phyloP scores from a whole-genome alignment of 2,888 invertebrate species.

The Diaperis boleti region DNA sequence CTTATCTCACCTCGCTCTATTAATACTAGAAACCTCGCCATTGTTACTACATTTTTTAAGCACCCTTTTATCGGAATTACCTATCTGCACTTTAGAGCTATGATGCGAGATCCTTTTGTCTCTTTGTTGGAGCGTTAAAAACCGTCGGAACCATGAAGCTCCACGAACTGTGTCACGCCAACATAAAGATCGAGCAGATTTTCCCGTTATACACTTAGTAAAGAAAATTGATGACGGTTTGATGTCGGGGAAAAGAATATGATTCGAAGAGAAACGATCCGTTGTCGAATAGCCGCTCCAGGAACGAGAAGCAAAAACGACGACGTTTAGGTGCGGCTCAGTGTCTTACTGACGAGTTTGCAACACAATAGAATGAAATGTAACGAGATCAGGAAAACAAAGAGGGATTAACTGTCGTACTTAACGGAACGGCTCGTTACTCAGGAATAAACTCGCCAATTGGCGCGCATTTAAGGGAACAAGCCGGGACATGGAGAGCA shows the following conservation, averaged over 20 bases:
- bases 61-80: no score
- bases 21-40: no score
- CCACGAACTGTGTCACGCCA: neutral
- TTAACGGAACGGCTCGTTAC: constrained; percentile 32
- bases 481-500: constrained; percentile 14
- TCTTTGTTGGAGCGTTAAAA: no score
- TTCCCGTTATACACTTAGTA: neutral
- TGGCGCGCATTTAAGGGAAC: constrained; percentile 11
- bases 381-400: constrained; percentile 33
- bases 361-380: constrained; percentile 21
- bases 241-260: constrained; percentile 5
- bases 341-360: constrained; percentile 5
- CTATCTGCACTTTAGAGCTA: no score
- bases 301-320: constrained; percentile 17
- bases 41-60: no score
- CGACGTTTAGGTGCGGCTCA: constrained; percentile 19
- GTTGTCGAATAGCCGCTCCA: constrained; percentile 15
- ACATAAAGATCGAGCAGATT: neutral
- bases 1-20: no score
- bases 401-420: constrained; percentile 24
- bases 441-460: constrained; percentile 26
- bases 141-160: no score
- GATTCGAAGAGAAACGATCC: constrained; percentile 21
- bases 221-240: constrained; percentile 18
- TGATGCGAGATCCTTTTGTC: no score